Evolutionary conservation across 2,797 vertebrate species (phyloP), one percentile per base, ranked within the genome.

Genomic region (Sylvia borin): DNA sequence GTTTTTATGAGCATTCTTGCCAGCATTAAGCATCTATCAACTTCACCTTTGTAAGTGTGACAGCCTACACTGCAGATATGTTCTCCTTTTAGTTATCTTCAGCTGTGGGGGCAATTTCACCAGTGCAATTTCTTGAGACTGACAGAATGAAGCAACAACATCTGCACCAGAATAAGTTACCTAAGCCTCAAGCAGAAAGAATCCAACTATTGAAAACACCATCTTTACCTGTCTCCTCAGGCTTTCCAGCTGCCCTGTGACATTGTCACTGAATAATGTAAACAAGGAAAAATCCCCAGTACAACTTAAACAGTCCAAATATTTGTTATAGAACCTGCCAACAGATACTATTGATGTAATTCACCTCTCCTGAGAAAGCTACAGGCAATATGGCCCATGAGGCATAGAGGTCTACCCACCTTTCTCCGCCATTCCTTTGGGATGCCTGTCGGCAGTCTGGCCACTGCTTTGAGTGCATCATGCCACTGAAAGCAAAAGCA

Each of bases 351-450:
- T 0, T 34, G 22, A 70, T 31, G 26, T 29, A 24, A 77, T 71
- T 70, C 45, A 74, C 4, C 24, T 51, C 27, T 70, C 26, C 50
- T 84, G 38, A 73, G 48, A 83, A 81, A 75, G 8, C 18, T 57
- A 27, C 17, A 71, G 38, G 20, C 45, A 87, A 3, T 5, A 19
- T 1, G 16, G 48, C 24, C 38, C 61, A 71, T 55, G 21, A 66
- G 34, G 25, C 2, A 2, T 1, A 32, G 5, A 74, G 31, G 27
- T 36, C 38, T 65, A 81, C 67, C 95, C 95, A 99, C 99, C 98
- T 98, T 99, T 95, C 98, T 99, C 89, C 99, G 98, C 99, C 99
- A 99, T 66, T 99, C 99, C 93, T 99, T 99, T 1, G 99, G 99
- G 84, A 99, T 98, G 75, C 99, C 99, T 32, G 99, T 99, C 0